Conservation (phyloP, 2,888 invertebrate species). For the Falcaria lacertinaria region DNA sequence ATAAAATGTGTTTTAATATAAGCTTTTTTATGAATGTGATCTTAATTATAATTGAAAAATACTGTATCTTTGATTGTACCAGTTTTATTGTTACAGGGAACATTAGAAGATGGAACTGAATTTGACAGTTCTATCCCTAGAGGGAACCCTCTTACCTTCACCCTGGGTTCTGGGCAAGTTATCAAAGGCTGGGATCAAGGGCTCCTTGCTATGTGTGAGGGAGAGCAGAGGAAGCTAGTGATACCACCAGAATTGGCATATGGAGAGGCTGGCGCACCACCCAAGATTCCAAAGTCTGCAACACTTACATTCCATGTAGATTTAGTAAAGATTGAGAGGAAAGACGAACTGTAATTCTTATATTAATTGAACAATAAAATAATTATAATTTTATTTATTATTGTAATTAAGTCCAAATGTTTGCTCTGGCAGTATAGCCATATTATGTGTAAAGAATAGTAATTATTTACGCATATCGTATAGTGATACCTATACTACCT, state of each 20-base stretch:
- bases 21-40: too few species aligned
- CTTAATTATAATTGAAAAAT: too few species aligned
- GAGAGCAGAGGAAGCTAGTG: slow-evolving; percentile 90
- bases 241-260: slow-evolving; percentile 93
- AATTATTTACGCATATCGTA: too few species aligned
- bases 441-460: too few species aligned
- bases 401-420: slow-evolving; percentile 2
- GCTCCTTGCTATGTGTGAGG: slow-evolving; percentile 91
- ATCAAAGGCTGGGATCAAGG: slow-evolving; percentile 97
- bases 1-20: too few species aligned
- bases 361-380: not conserved
- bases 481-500: too few species aligned
- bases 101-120: slow-evolving; percentile 89
- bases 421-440: too few species aligned
- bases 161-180: slow-evolving; percentile 90
- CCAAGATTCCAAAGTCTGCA: slow-evolving; percentile 89
- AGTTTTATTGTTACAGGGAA: slow-evolving; percentile 82
- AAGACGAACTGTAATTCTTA: slow-evolving; percentile 72
- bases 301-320: slow-evolving; percentile 91
- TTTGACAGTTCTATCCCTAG: slow-evolving; percentile 90
- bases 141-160: slow-evolving; percentile 88
- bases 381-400: slow-evolving; percentile 6
- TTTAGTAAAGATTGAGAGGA: slow-evolving; percentile 85
- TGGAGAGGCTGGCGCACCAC: slow-evolving; percentile 89
- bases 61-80: too few species aligned